Evolutionary conservation across 1,140 invertebrate species (phyloP), one percentile per base, ranked within the genome.

Genomic region (Atopsyche davidsoni): DNA sequence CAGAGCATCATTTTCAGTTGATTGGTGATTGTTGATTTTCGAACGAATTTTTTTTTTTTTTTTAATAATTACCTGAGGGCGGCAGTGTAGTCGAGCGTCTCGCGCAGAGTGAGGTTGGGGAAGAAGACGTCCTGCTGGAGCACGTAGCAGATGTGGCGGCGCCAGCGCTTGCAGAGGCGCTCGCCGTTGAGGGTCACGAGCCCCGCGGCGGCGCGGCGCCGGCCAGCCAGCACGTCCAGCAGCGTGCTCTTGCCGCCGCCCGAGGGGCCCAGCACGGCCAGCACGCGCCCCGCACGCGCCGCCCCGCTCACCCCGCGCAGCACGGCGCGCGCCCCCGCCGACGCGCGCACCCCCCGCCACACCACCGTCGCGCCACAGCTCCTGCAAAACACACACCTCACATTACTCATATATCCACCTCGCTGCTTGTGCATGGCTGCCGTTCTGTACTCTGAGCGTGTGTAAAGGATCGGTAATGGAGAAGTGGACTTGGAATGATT

Each of bases 111-210:
- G 50, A 92, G 74, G 63, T 86, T 85, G 4, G 87, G 78, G 63
- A 90, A 89, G 70, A 91, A 91, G 49, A 89, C 80, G 61, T 91
- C 88, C 62, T 91, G 82, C 63, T 92, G 88, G 31, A 90, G 75
- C 14, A 91, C 87, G 66, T 91, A 92, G 57, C 86, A 86, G 46
- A 92, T 87, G 59, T 80, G 80, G 47, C 87, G 70, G 47, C 83
- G 80, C 75, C 83, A 84, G 60, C 83, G 69, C 61, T 90, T 90
- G 52, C 79, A 83, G 18, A 92, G 65, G n/a, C 77, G 73, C 48
- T 85, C 80, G 4, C 85, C 79, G 65, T 89, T 89, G 13, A 90
- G 67, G 59, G 80, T 80, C 57, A 92, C 85, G 53, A 76, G 74
- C 31, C 89, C 88, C 38, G 77, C 74, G 57, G 82, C 77, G 11